These are phyloP conservation scores for Myotis lucifugus DNA, from an alignment of 2,113 vertebrate genomes.

Conservation along the genomic window DNA sequence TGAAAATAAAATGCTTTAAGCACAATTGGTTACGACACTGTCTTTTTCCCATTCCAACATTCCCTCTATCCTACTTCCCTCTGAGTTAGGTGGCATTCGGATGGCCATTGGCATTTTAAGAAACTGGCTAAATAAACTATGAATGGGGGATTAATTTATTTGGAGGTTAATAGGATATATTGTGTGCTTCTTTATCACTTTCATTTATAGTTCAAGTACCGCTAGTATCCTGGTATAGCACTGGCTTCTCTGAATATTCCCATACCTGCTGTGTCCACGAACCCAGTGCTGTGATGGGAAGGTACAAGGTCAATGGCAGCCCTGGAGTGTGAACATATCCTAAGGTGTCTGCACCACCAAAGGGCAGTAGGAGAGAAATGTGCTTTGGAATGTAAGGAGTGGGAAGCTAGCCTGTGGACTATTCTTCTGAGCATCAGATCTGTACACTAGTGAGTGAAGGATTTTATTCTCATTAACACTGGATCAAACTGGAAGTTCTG, in stretches of 20 bases:
- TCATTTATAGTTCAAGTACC: neutral
- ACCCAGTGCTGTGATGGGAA: rapidly evolving
- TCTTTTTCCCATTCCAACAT: neutral
- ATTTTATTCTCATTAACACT: neutral
- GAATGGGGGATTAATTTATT: neutral
- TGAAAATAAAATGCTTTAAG: neutral
- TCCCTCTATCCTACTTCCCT: neutral
- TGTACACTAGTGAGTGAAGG: neutral
- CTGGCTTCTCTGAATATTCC: neutral
- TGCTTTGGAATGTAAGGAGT: rapidly evolving
- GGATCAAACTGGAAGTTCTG: neutral
- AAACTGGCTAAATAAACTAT: neutral
- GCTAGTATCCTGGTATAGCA: neutral
- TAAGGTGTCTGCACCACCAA: rapidly evolving
- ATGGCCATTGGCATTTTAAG: neutral
- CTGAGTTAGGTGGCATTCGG: neutral
- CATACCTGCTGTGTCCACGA: rapidly evolving
- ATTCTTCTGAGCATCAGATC: neutral
- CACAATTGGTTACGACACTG: neutral
- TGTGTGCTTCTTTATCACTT: neutral
- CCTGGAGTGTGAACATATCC: too few relatives aligned
- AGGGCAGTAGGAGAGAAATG: neutral
- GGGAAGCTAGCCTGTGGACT: neutral
- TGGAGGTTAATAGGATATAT: neutral
- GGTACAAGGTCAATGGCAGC: neutral